A percentile compares a stretch with the other conserved stretches of the same genome.
Evolutionary conservation across 2,113 vertebrate genomes (phyloP).

Genomic region (Sinocyclocheilus anophthalmus): DNA sequence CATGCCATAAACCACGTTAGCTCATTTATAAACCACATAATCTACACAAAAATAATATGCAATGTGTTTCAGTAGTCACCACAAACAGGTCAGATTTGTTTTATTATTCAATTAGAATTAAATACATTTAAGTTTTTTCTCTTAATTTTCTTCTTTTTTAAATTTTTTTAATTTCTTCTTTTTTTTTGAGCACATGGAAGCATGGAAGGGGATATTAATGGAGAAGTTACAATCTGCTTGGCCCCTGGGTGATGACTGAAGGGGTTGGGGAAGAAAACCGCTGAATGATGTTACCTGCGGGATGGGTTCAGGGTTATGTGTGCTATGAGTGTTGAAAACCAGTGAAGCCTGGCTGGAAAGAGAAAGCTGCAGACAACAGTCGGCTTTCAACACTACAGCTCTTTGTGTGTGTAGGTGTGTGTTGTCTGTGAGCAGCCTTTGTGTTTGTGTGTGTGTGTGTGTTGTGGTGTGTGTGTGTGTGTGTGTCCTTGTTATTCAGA

Average conservation of each 20-base stretch:
- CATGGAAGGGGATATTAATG: not conserved
- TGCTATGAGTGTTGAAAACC: slow-evolving; percentile 29
- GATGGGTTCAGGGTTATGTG: not conserved
- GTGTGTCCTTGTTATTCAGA: slow-evolving; percentile 51
- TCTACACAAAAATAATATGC: too few species aligned
- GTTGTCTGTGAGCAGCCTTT: not conserved
- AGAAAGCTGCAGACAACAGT: slow-evolving; percentile 21
- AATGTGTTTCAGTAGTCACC: too few species aligned
- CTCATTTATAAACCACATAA: too few species aligned
- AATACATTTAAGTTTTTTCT: too few species aligned
- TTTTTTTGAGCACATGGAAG: not conserved
- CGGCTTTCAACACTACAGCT: slow-evolving; percentile 46
- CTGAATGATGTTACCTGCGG: slow-evolving; percentile 24
- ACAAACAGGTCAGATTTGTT: too few species aligned
- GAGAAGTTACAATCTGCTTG: not conserved
- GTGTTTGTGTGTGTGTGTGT: not conserved
- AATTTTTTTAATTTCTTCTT: too few species aligned
- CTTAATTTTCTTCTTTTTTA: too few species aligned
- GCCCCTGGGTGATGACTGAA: not conserved
- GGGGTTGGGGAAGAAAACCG: not conserved
- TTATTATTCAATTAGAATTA: too few species aligned
- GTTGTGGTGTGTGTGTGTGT: not conserved
- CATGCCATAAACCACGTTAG: too few species aligned
- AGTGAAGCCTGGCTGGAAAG: slow-evolving; percentile 23
- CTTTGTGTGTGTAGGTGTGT: slow-evolving; percentile 49